Percentiles rank a stretch among this genome's conserved stretches.
phyloP scores from a whole-genome alignment of 2,888 invertebrate genomes.

The Podotricha telesiphe region DNA sequence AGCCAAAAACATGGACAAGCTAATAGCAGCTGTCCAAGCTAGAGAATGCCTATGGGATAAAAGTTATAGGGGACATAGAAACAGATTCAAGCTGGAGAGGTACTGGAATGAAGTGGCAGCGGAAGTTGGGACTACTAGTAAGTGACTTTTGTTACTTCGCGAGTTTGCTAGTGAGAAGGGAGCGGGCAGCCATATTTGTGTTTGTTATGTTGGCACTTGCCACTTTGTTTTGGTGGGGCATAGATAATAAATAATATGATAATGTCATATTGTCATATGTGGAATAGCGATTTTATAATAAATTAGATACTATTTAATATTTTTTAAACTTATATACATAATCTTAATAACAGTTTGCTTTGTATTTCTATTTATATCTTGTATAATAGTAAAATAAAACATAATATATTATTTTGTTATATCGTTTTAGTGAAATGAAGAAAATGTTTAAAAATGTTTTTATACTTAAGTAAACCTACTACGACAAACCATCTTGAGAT shows the following conservation, averaged over 20 bases:
- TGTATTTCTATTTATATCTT: too few species aligned
- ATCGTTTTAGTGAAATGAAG: too few species aligned
- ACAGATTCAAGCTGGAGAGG: slow-evolving; percentile 75
- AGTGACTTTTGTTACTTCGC: slow-evolving; percentile 48
- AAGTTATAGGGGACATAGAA: slow-evolving; percentile 74
- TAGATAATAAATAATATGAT: slow-evolving; percentile 18
- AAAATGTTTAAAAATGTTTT: too few species aligned
- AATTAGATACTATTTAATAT: neutral
- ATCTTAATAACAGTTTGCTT: neutral
- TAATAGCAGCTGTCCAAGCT: slow-evolving; percentile 78
- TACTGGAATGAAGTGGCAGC: slow-evolving; percentile 80
- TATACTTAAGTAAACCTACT: too few species aligned
- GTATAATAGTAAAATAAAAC: too few species aligned
- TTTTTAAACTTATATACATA: neutral
- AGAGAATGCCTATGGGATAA: slow-evolving; percentile 79
- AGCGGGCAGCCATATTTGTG: slow-evolving; percentile 50
- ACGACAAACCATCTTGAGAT: too few species aligned
- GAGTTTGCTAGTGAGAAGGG: slow-evolving; percentile 53
- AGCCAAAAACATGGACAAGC: slow-evolving; percentile 75
- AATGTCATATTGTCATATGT: neutral
- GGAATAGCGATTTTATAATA: too few species aligned
- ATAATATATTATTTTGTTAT: too few species aligned
- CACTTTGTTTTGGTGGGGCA: neutral
- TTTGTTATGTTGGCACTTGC: neutral
- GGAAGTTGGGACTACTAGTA: slow-evolving; percentile 76